These are phyloP conservation scores for Smittia sp. DNA, from an alignment of 2,888 invertebrate genomes.

Conservation along the genomic window DNA sequence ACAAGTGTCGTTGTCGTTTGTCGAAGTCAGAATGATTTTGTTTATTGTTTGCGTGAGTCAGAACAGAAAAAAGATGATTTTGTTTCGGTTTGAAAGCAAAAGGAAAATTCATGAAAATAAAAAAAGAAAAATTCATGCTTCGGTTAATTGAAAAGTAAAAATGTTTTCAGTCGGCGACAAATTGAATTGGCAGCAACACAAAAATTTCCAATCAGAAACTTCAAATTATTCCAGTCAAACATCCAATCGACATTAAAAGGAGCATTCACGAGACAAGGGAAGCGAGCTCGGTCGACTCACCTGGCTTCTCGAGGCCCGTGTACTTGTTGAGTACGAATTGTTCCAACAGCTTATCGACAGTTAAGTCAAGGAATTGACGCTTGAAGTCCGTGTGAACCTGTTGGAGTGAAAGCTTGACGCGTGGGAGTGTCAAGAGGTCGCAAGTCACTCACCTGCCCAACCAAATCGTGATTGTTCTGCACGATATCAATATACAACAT, in stretches of 20 bases:
- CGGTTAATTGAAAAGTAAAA: not conserved
- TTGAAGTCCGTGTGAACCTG: conserved; percentile 91
- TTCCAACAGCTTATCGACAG: conserved; percentile 87
- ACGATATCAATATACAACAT: conserved; percentile 83
- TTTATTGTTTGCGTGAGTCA: not conserved
- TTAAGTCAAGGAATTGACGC: conserved; percentile 85
- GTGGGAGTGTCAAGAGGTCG: too few relatives aligned
- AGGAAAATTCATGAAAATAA: conserved; percentile 33
- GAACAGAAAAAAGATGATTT: conserved; percentile 14
- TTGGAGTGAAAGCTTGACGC: not conserved
- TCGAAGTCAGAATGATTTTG: not conserved
- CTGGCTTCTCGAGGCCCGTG: conserved; percentile 90
- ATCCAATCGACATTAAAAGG: not conserved
- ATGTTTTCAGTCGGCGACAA: not conserved
- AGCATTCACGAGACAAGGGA: not conserved
- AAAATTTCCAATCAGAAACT: not conserved
- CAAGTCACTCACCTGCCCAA: conserved; percentile 65
- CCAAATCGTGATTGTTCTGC: conserved; percentile 84
- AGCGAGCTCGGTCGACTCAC: conserved; percentile 54
- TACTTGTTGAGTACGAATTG: conserved; percentile 90
- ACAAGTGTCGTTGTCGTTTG: not conserved
- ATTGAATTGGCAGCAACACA: not conserved
- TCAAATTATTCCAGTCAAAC: not conserved
- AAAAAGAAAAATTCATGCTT: conserved; percentile 30
- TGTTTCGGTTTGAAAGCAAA: conserved; percentile 39